Evolutionary conservation across 2,888 invertebrate species (phyloP).

Genomic region (Enoplolaimus lenunculus): DNA sequence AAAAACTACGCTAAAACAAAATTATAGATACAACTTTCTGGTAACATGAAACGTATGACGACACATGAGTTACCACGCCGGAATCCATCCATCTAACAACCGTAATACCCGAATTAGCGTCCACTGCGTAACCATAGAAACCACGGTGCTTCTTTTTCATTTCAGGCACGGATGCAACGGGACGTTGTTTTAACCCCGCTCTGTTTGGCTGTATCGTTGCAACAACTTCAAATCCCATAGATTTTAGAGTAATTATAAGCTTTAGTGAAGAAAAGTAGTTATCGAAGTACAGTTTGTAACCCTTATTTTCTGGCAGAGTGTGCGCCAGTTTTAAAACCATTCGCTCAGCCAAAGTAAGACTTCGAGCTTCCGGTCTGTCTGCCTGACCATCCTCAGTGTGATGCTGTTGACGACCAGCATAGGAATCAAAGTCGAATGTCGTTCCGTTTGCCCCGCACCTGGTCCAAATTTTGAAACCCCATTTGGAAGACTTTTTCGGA

Average conservation of each 20-base stretch:
- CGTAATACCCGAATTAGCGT: conserved; percentile 12
- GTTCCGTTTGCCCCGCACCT: neutral
- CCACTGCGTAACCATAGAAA: conserved; percentile 17
- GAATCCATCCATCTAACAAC: conserved; percentile 23
- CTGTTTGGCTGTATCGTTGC: conserved; percentile 10
- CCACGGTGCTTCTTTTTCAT: conserved; percentile 19
- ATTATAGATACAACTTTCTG: neutral
- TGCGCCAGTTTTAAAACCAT: neutral
- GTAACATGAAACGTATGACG: neutral
- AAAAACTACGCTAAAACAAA: too few relatives aligned
- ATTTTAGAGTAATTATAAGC: neutral
- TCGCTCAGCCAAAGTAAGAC: neutral
- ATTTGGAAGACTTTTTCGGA: conserved; percentile 3
- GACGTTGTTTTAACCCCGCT: neutral
- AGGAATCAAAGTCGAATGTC: conserved; percentile 1
- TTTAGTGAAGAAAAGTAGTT: neutral
- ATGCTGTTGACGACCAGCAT: neutral
- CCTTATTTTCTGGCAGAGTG: neutral
- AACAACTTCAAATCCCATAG: neutral
- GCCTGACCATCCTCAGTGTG: neutral
- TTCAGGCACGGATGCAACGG: conserved; percentile 20
- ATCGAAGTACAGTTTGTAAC: conserved; percentile 9
- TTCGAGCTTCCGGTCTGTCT: neutral
- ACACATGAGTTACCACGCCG: conserved; percentile 17
- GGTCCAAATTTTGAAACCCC: conserved; percentile 6